These are phyloP conservation scores for Prionailurus viverrinus DNA, from an alignment of 2,113 vertebrate species.

Conservation along the genomic window DNA sequence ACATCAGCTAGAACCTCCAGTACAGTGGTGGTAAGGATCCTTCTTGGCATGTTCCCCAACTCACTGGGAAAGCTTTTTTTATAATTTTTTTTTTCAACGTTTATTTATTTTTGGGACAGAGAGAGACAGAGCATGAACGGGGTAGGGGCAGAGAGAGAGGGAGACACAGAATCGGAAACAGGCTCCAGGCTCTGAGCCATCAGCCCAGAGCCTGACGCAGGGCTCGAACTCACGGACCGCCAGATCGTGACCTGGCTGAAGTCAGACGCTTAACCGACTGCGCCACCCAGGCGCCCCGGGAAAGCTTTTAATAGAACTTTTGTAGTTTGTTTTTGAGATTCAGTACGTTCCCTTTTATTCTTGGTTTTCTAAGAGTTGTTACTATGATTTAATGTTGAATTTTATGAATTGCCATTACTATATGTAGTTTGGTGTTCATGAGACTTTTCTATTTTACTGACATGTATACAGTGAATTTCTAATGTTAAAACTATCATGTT, in stretches of 20 bases:
- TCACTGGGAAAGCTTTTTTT: background rate
- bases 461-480: background rate
- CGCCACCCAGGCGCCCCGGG: background rate
- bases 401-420: conserved; percentile 45
- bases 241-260: too few species aligned
- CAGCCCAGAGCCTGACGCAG: too few species aligned
- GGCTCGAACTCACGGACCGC: too few species aligned
- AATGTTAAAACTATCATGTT: conserved; percentile 11
- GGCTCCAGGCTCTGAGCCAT: too few species aligned
- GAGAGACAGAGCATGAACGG: too few species aligned
- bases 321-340: background rate
- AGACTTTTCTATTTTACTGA: conserved; percentile 1
- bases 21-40: background rate
- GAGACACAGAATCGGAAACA: too few species aligned
- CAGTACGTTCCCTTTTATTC: background rate
- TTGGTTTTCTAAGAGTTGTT: conserved; percentile 41
- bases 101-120: too few species aligned
- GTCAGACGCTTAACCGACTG: too few species aligned
- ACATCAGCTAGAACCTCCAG: background rate
- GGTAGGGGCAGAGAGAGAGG: too few species aligned
- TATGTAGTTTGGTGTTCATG: background rate
- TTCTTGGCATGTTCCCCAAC: background rate
- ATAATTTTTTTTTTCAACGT: too few species aligned
- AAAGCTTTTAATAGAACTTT: conserved; percentile 4
- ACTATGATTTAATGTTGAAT: background rate